Conservation (phyloP, 2,797 vertebrate species). For the Urophycis tenuis region DNA sequence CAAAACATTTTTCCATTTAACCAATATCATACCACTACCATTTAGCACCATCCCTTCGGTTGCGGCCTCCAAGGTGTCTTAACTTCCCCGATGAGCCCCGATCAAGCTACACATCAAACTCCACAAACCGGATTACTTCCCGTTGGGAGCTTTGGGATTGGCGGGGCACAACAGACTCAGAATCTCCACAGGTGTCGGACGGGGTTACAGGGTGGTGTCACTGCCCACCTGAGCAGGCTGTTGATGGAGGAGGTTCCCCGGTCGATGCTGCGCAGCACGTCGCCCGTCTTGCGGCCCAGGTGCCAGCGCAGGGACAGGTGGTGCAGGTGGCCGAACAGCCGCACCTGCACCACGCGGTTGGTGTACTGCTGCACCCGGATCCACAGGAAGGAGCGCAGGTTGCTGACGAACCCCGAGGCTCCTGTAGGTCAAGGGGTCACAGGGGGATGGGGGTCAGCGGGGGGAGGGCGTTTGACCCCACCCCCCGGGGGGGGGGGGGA, state of each 20-base stretch:
- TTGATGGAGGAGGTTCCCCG: constrained; percentile 90
- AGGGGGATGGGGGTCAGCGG: neutral
- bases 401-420: constrained; percentile 84
- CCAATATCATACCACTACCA: too few relatives aligned
- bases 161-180: too few relatives aligned
- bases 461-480: neutral
- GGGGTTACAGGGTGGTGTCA: too few relatives aligned
- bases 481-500: too few relatives aligned
- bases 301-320: constrained; percentile 90
- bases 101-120: too few relatives aligned
- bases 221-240: constrained; percentile 87
- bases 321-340: constrained; percentile 85
- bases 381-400: constrained; percentile 89
- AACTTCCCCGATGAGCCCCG: too few relatives aligned
- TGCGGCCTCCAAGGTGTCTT: too few relatives aligned
- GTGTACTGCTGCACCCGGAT: constrained; percentile 95
- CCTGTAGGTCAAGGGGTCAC: constrained; percentile 57
- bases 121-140: too few relatives aligned
- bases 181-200: too few relatives aligned
- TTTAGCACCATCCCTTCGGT: too few relatives aligned
- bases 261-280: constrained; percentile 89
- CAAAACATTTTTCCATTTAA: too few relatives aligned
- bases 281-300: constrained; percentile 85
- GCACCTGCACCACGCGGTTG: constrained; percentile 80
- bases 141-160: too few relatives aligned